Conservation (phyloP, 2,888 invertebrate species). For the Dryadula phaetusa region DNA sequence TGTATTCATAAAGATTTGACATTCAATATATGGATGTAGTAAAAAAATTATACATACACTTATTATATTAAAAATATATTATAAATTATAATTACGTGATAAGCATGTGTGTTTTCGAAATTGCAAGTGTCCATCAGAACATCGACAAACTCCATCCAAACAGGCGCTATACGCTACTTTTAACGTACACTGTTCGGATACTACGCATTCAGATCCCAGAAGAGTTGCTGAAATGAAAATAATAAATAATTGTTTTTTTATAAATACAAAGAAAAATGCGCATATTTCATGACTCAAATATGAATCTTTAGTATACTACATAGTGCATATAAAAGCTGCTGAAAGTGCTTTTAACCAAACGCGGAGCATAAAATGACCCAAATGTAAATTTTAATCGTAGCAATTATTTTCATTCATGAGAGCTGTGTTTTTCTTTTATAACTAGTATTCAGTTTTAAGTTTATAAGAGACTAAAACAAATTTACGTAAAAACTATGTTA, state of each 20-base stretch:
- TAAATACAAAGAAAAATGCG: background rate
- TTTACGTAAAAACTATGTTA: background rate
- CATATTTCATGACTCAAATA: background rate
- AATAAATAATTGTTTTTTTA: background rate
- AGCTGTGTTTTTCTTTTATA: background rate
- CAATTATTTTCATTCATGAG: background rate
- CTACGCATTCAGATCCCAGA: constrained; percentile 92
- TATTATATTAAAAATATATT: background rate
- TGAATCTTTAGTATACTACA: constrained; percentile 4
- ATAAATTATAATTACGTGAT: constrained; percentile 89
- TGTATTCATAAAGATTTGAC: background rate
- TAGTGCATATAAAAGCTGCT: no score
- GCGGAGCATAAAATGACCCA: background rate
- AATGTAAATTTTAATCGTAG: constrained; percentile 1
- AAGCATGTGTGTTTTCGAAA: constrained; percentile 95
- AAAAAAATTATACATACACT: background rate
- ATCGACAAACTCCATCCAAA: constrained; percentile 92
- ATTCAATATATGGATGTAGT: background rate
- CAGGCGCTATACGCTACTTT: constrained; percentile 95
- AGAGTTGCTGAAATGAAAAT: constrained; percentile 88
- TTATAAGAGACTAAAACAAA: background rate
- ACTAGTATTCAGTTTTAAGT: background rate
- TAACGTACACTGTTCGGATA: constrained; percentile 93
- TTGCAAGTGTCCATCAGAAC: constrained; percentile 92
- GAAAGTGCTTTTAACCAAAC: background rate